Percentiles rank a stretch among this genome's conserved stretches.
Evolutionary conservation across 2,888 invertebrate species (phyloP).

Genomic region (Pecten maximus): DNA sequence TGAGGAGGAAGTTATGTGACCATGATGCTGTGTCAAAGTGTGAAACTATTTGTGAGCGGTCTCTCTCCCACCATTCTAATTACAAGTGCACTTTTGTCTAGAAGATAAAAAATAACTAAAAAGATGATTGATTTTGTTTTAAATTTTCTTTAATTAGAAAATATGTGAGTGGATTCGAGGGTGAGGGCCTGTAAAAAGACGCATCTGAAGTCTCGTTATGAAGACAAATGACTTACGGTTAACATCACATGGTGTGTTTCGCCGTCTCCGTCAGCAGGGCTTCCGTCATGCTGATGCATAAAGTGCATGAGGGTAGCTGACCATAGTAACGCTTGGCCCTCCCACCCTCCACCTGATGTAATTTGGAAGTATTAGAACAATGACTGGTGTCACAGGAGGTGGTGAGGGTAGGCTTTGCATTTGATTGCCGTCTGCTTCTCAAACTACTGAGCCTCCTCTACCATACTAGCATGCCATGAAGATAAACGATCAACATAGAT

Average conservation of each 20-base stretch:
- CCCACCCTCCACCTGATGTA: neutral
- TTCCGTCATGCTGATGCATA: constrained; percentile 14
- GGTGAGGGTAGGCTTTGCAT: neutral
- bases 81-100: constrained; percentile 5
- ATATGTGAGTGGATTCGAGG: constrained; percentile 30
- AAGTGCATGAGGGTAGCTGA: constrained; percentile 21
- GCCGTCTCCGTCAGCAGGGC: constrained; percentile 13
- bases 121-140: constrained; percentile 10
- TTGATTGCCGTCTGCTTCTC: constrained; percentile 26
- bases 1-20: neutral
- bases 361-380: neutral
- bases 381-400: neutral
- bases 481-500: constrained; percentile 16
- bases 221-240: constrained; percentile 28
- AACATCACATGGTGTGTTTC: constrained; percentile 6
- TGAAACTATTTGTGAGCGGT: constrained; percentile 6
- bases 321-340: neutral
- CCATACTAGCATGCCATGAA: neutral
- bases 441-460: neutral
- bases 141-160: constrained; percentile 35
- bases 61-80: neutral
- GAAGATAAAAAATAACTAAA: constrained; percentile 5
- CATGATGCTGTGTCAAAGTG: neutral
- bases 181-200: constrained; percentile 24
- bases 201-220: constrained; percentile 32